Percentiles rank a stretch among this genome's conserved stretches.
Conservation (phyloP, 2,113 vertebrate species). For the Arothron firmamentum region DNA sequence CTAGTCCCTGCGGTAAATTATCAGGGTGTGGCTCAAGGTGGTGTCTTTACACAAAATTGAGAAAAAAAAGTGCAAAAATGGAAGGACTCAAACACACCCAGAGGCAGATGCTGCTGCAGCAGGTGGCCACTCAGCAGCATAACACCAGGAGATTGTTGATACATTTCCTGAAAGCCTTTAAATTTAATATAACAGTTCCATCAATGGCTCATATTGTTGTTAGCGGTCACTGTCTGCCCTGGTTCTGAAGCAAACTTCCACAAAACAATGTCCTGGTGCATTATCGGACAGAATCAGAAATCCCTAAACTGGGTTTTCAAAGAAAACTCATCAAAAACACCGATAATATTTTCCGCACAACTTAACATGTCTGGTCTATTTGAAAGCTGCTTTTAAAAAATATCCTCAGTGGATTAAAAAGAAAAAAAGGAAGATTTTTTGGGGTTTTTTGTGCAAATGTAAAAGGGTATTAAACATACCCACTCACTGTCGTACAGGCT, state of each 20-base stretch:
- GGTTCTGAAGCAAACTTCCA: conserved; percentile 1
- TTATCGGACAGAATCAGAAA: conserved; percentile 6
- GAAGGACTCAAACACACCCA: too few relatives aligned
- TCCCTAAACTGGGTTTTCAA: conserved; percentile 23
- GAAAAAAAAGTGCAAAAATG: too few relatives aligned
- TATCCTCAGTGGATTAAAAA: conserved; percentile 55
- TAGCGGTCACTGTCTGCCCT: background rate
- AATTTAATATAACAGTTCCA: background rate
- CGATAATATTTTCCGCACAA: conserved; percentile 27
- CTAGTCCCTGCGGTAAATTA: too few relatives aligned
- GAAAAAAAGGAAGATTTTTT: conserved; percentile 30
- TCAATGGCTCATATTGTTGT: background rate
- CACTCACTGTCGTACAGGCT: conserved; percentile 12
- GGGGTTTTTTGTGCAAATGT: conserved; percentile 10
- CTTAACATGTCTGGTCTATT: conserved; percentile 49
- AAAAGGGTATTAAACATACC: conserved; percentile 44
- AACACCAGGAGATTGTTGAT: too few relatives aligned
- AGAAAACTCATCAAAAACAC: conserved; percentile 45
- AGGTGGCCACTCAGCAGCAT: too few relatives aligned
- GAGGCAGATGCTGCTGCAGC: too few relatives aligned
- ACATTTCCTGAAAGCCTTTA: too few relatives aligned
- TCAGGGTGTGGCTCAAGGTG: too few relatives aligned
- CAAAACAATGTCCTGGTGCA: conserved; percentile 21
- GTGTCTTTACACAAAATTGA: too few relatives aligned
- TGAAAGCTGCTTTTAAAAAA: conserved; percentile 46